Evolutionary conservation across 1,140 invertebrate species (phyloP).

Genomic region (Whitmania pigra): DNA sequence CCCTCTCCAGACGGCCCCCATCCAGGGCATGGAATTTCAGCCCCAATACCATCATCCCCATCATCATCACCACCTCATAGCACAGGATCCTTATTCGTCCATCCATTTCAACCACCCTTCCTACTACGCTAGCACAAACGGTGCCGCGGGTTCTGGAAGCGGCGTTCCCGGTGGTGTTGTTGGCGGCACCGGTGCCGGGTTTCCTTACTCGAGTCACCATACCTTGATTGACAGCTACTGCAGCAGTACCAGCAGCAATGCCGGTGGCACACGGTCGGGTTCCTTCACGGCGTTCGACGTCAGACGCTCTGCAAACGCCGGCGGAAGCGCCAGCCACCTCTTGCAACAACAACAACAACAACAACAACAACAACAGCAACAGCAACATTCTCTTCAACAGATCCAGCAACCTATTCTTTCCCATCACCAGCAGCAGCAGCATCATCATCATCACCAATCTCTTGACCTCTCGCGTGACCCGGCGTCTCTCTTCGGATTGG

Average conservation of each 20-base stretch:
- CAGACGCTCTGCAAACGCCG: too few species aligned
- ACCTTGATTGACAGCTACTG: background rate
- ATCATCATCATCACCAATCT: background rate
- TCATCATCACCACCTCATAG: background rate
- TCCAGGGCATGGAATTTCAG: background rate
- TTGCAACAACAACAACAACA: conserved; percentile 6
- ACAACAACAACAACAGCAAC: conserved; percentile 6
- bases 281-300: too few species aligned
- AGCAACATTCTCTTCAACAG: conserved; percentile 2
- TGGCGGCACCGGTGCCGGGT: too few species aligned
- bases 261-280: background rate
- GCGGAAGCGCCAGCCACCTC: background rate
- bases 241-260: background rate
- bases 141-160: too few species aligned
- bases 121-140: too few species aligned
- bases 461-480: too few species aligned
- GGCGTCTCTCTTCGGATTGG: too few species aligned
- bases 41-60: background rate
- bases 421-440: background rate
- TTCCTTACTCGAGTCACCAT: too few species aligned
- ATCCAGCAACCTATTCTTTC: background rate
- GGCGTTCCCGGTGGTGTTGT: too few species aligned
- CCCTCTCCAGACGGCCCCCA: too few species aligned
- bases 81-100: too few species aligned
- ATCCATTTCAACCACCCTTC: too few species aligned